phyloP scores from a whole-genome alignment of 2,888 invertebrate genomes.

The Macaria liturata region DNA sequence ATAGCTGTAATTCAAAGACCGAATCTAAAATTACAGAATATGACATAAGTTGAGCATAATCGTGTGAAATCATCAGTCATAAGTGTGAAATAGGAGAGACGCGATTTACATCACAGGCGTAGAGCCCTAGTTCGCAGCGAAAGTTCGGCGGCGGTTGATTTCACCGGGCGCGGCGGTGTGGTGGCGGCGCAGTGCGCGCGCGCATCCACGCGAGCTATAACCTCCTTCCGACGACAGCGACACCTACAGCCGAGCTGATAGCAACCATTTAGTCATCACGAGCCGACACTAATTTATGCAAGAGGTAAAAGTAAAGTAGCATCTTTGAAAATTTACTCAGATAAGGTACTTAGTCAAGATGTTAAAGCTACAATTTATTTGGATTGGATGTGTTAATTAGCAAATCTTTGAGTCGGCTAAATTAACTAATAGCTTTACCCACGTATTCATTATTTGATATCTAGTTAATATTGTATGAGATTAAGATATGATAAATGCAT shows the following conservation, averaged over 20 bases:
- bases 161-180: conserved; percentile 36
- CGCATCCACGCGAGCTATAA: conserved; percentile 23
- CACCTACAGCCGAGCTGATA: conserved; percentile 9
- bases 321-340: background rate
- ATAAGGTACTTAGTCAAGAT: background rate
- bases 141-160: conserved; percentile 45
- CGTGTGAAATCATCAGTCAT: background rate
- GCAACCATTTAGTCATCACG: conserved; percentile 12
- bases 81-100: conserved; percentile 37
- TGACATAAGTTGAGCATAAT: conserved; percentile 44
- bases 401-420: too few relatives aligned
- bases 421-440: too few relatives aligned
- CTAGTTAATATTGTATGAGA: too few relatives aligned
- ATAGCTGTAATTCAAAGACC: conserved; percentile 17
- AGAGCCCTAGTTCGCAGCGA: conserved; percentile 40
- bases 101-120: conserved; percentile 46
- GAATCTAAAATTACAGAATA: conserved; percentile 34
- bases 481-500: too few relatives aligned
- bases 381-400: too few relatives aligned
- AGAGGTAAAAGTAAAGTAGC: conserved; percentile 4
- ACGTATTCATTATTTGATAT: too few relatives aligned
- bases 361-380: too few relatives aligned
- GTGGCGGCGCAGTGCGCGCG: conserved; percentile 4
- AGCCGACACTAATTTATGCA: conserved; percentile 15
- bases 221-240: conserved; percentile 26